A percentile compares a stretch with the other conserved stretches of the same genome.
These are phyloP conservation scores for Tychaedon coryphoeus DNA, from an alignment of 2,113 vertebrate genomes.

Conservation along the genomic window DNA sequence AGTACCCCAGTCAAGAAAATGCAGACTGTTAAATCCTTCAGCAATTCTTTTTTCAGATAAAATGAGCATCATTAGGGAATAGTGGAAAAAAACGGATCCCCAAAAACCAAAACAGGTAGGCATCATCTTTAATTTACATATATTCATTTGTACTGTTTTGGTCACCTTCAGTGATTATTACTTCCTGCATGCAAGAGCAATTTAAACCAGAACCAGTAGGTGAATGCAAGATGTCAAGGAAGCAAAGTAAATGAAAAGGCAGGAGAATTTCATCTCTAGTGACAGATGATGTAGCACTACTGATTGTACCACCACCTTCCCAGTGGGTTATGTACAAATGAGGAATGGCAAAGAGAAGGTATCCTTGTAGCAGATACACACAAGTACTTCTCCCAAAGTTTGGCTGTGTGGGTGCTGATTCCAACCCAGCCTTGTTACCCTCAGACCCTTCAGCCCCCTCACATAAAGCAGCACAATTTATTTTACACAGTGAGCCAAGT, in stretches of 20 bases:
- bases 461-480: too few relatives aligned
- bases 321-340: neutral
- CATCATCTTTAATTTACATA: neutral
- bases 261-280: neutral
- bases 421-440: neutral
- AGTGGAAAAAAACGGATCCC: neutral
- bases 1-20: neutral
- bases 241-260: neutral
- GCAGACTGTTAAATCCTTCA: neutral
- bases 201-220: neutral
- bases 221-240: neutral
- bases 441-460: neutral
- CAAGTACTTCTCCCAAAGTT: neutral
- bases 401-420: neutral
- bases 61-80: neutral
- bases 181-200: neutral
- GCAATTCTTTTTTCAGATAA: neutral
- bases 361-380: neutral
- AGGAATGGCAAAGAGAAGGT: neutral
- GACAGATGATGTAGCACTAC: neutral
- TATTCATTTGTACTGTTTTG: neutral
- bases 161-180: neutral
- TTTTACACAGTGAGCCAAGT: neutral
- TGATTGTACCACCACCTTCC: neutral
- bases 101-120: neutral